phyloP scores from a whole-genome alignment of 2,113 vertebrate genomes.

The Desmodus rotundus region DNA sequence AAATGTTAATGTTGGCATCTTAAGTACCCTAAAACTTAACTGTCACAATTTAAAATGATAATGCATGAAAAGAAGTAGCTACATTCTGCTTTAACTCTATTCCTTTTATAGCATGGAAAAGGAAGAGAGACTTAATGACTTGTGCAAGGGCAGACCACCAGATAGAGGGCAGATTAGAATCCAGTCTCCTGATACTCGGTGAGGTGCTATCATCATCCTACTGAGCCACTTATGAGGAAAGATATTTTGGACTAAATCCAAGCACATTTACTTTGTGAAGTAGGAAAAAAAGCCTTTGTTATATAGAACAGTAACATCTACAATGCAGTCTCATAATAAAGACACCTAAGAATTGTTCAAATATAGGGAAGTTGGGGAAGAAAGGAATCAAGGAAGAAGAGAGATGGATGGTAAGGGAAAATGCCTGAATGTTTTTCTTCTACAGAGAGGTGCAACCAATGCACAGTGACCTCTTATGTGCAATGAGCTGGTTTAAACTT shows the following conservation, averaged over 20 bases:
- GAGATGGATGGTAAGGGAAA: background rate
- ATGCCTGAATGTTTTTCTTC: background rate
- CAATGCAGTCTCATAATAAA: background rate
- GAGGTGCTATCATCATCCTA: background rate
- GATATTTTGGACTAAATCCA: background rate
- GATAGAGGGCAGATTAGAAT: background rate
- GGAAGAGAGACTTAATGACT: background rate
- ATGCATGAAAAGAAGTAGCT: background rate
- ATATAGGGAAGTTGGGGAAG: background rate
- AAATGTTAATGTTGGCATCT: background rate
- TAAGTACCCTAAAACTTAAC: background rate
- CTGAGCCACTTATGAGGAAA: background rate
- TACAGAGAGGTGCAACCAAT: background rate
- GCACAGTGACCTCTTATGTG: background rate
- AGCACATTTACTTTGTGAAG: slow-evolving; percentile 19
- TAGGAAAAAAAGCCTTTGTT: background rate
- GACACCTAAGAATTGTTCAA: background rate
- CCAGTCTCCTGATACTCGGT: background rate
- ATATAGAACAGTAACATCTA: background rate
- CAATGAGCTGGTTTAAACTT: background rate
- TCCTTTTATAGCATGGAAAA: background rate
- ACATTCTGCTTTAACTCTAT: background rate
- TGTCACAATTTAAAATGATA: background rate
- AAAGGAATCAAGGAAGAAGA: background rate
- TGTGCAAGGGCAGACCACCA: background rate